Conservation (phyloP, 2,888 invertebrate genomes). For the Agrotis segetum region DNA sequence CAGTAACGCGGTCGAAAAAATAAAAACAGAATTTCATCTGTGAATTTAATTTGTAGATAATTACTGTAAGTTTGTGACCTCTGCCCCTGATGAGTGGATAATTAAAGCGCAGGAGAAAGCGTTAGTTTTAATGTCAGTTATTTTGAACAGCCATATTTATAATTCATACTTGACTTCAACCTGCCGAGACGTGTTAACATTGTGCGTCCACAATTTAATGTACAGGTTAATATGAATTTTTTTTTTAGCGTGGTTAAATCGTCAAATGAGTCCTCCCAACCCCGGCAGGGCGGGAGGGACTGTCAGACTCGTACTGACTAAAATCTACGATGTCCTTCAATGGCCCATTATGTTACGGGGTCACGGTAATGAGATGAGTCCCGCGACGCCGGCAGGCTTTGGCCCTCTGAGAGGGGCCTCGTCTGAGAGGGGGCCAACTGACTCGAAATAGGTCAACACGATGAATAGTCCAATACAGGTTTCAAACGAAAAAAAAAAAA, state of each 20-base stretch:
- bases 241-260: too few species aligned
- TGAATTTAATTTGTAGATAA: constrained; percentile 29
- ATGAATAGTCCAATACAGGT: neutral
- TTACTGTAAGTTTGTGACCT: constrained; percentile 21
- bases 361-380: too few species aligned
- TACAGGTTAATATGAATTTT: neutral
- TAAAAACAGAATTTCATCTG: neutral
- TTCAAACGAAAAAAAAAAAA: neutral
- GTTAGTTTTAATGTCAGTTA: constrained; percentile 9
- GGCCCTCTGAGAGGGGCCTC: too few species aligned
- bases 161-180: neutral
- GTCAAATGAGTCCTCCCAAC: too few species aligned
- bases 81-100: constrained; percentile 4
- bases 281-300: too few species aligned
- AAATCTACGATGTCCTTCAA: too few species aligned
- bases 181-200: constrained; percentile 2
- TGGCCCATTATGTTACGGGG: too few species aligned
- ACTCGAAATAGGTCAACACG: neutral
- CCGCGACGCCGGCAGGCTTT: too few species aligned
- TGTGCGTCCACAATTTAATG: neutral
- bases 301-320: too few species aligned
- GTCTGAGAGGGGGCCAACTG: too few species aligned
- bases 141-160: neutral
- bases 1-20: neutral
- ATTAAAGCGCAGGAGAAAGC: constrained; percentile 40